Evolutionary conservation across 2,113 vertebrate genomes (phyloP), one percentile per base, ranked within the genome.

Genomic region (Mixornis gularis): DNA sequence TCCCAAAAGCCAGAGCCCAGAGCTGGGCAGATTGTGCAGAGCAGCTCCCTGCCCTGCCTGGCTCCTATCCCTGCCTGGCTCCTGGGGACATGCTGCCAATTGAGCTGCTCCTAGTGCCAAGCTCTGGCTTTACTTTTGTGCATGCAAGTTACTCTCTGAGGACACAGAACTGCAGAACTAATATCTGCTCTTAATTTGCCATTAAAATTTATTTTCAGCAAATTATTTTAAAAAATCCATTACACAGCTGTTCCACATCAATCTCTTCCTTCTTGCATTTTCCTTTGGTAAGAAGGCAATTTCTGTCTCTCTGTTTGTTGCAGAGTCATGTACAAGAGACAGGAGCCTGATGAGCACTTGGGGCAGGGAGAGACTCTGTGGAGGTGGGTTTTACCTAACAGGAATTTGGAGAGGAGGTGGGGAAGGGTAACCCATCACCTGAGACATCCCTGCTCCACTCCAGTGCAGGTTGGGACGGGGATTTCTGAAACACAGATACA

Each of bases 191-290:
- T 78, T 89, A 86, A 87, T 94, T 96, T 95, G 44, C 71, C 71
- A 93, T 94, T 97, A 96, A 93, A 68, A 64, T 90, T 89, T 96
- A 92, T 94, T 97, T 96, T 95, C 95, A 93, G 92, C 82, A 92
- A 92, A 95, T 93, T 87, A 82, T 95, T 96, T 79, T 79, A 95
- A 94, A 93, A 96, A 96, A 85, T 93, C 92, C 63, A 36, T 73
- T 55, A 59, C 26, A 4, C 89, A 96, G 95, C 86, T 97, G 82
- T 92, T 94, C 71, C 38, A 56, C 68, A 82, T 95, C 84, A 56
- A 82, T 92, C 82, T 95, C 65, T 79, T 88, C 62, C 56, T 83
- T 79, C 73, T 92, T 91, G 82, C 34, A 90, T 90, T 94, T 94
- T 60, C 18, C 85, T 92, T 87, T 4, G 26, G 90, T 80, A 82